Base-by-base conservation (phyloP, 37 sponge, comb jelly and placozoan genomes). In the Petrosia ficiformis region DNA sequence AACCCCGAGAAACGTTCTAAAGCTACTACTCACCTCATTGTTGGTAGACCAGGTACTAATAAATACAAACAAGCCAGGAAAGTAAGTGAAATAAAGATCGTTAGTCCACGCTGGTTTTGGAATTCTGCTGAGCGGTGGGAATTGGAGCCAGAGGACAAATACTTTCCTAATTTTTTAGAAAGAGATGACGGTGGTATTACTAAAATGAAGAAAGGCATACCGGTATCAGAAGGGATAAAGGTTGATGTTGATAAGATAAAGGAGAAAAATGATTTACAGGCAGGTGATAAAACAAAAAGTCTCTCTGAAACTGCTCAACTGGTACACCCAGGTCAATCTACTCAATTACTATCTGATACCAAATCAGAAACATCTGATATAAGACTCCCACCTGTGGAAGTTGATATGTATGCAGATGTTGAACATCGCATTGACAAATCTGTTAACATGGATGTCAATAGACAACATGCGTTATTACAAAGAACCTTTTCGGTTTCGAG, bases 11-110 rank as follows among this genome's bases (percentile, higher is more conserved):
- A 72, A 8, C 72, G 39, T 35, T 10, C 29, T 35, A 38, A 43
- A 25, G 82, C 86, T 38, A 93, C 99, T 48, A 99, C 99, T 4
- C 99, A 99, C 80, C 71, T 99, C 30, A 87, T 99, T 2, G 95
- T 90, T 35, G 87, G 89, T 19, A 88, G 70, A 39, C 44, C 74
- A 4, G 99, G 89, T 24, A 99, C 99, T 2, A 72, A 76, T 39
- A 99, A 99, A 77, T 80, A 89, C n/a, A 69, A 81, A 67, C 81
- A 88, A 42, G 99, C 99, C 0, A 70, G 56, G 67, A 85, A 70
- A 72, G 63, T 91, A 60, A 70, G 73, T 2, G 94, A 89, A 4
- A 43, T 99, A 25, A 77, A 86, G 32, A 70, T 99, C 34, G 97
- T 99, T 34, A 86, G 63, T 24, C 77, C 85, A 28, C 67, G 72